phyloP scores from a whole-genome alignment of 2,888 invertebrate species.

The Drosophila seclusa region DNA sequence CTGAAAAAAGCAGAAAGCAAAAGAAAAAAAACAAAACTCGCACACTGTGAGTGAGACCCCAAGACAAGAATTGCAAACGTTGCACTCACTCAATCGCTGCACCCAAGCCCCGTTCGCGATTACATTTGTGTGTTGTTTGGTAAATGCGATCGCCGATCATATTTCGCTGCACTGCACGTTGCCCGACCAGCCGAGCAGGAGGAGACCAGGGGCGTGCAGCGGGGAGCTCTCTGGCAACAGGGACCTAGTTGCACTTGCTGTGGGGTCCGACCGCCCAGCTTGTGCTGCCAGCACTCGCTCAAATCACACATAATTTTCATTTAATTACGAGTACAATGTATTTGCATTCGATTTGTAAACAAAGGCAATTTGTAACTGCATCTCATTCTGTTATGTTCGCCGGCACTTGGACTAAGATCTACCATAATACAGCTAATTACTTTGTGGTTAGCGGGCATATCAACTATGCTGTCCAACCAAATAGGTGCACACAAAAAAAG shows the following conservation, averaged over 20 bases:
- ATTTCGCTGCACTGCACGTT: conserved; percentile 51
- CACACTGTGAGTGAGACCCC: conserved; percentile 31
- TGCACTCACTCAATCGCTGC: conserved; percentile 42
- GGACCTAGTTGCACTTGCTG: conserved; percentile 34
- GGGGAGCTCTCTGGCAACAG: background rate
- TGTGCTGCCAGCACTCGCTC: conserved; percentile 3
- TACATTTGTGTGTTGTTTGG: conserved; percentile 62
- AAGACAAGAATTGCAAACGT: conserved; percentile 62
- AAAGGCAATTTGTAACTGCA: conserved; percentile 52
- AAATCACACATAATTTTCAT: conserved; percentile 55
- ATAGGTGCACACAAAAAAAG: conserved; percentile 4
- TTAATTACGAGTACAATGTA: conserved; percentile 57
- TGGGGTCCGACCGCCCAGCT: conserved; percentile 71
- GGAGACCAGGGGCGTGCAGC: background rate
- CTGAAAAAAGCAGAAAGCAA: conserved; percentile 27
- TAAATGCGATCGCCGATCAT: conserved; percentile 77
- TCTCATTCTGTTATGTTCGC: conserved; percentile 12
- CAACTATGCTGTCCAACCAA: conserved; percentile 24
- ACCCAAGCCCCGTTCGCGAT: conserved; percentile 38
- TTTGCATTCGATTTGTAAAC: conserved; percentile 65
- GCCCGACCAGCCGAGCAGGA: conserved; percentile 17
- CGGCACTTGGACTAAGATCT: background rate
- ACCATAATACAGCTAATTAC: conserved; percentile 7
- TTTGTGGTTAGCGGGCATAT: background rate
- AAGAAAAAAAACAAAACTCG: conserved; percentile 45